Conservation (phyloP, 2,113 vertebrate species). For the Zapus hudsonius region DNA sequence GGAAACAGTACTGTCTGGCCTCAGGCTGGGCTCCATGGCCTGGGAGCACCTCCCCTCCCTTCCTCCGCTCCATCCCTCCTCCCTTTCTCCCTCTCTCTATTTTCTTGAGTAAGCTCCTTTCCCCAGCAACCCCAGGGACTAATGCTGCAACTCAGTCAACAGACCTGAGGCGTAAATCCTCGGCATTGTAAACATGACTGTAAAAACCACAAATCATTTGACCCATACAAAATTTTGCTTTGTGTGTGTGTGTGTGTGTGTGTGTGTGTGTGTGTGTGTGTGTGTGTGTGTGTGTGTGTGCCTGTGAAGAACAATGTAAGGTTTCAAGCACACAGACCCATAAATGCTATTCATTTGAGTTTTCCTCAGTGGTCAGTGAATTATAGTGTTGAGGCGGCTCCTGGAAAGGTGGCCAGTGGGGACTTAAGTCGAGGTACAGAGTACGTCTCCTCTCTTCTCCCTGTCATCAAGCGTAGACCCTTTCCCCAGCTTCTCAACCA, state of each 20-base stretch:
- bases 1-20: accelerated
- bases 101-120: not conserved
- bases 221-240: not conserved
- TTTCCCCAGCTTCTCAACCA: not conserved
- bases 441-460: accelerated
- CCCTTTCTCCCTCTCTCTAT: not conserved
- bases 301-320: not conserved
- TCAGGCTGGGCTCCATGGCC: accelerated
- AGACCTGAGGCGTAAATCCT: not conserved
- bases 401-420: not conserved
- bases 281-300: not conserved
- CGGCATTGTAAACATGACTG: not conserved
- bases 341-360: accelerated
- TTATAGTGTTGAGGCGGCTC: accelerated
- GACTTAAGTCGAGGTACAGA: accelerated
- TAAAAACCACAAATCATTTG: not conserved
- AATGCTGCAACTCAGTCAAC: not conserved
- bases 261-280: accelerated
- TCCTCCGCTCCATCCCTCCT: accelerated
- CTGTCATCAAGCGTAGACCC: accelerated
- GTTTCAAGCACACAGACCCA: not conserved
- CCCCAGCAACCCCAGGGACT: not conserved
- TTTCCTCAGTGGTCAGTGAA: accelerated
- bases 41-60: accelerated
- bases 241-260: too few species aligned